A percentile compares a stretch with the other conserved stretches of the same genome.
These are phyloP conservation scores for Montifringilla adamsi DNA, from an alignment of 2,113 vertebrate species.

Conservation along the genomic window DNA sequence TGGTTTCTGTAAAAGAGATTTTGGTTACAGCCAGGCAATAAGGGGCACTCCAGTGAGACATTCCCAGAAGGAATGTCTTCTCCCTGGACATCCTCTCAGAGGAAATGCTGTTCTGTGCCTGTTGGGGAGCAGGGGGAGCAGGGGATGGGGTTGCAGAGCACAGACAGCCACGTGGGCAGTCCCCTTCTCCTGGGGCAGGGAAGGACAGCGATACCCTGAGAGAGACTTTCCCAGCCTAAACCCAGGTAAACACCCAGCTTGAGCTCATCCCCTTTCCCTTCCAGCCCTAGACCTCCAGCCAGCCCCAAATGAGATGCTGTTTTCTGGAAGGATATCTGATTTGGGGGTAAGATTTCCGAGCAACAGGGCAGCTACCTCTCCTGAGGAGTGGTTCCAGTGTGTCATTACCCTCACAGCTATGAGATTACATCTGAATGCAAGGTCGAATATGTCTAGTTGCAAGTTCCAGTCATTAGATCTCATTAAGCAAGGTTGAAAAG, in stretches of 20 bases:
- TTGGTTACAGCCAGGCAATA: neutral
- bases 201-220: neutral
- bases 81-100: neutral
- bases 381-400: conserved; percentile 26
- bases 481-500: conserved; percentile 57
- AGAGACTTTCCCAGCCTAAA: neutral
- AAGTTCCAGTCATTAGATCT: conserved; percentile 59
- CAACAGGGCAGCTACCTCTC: neutral
- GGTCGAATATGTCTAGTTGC: conserved; percentile 44
- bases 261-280: neutral
- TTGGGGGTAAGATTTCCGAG: neutral
- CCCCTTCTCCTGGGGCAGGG: neutral
- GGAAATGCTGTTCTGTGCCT: neutral
- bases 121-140: neutral
- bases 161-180: neutral
- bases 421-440: conserved; percentile 55
- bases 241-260: neutral
- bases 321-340: neutral
- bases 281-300: conserved; percentile 28
- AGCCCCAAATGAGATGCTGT: neutral
- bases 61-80: neutral
- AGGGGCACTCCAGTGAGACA: neutral
- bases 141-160: neutral
- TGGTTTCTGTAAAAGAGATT: neutral
- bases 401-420: conserved; percentile 53